Evolutionary conservation across 1,140 invertebrate species (phyloP), one percentile per base, ranked within the genome.

Genomic region (Euborellia annulipes): DNA sequence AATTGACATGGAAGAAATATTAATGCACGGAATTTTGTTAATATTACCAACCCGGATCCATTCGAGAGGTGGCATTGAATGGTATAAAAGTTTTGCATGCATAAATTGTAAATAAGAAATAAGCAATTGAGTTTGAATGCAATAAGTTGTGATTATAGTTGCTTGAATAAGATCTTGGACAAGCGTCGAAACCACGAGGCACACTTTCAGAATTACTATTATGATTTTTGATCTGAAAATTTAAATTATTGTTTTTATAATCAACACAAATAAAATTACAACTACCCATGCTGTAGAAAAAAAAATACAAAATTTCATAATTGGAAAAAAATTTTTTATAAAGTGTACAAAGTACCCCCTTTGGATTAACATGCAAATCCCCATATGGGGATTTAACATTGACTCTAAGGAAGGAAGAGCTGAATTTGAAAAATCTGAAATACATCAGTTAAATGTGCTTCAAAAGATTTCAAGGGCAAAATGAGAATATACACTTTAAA

Each of bases 151-250:
- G 45, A 85, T 75, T 43, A 85, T 72, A 9, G 79, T 81, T 3
- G 79, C 77, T 58, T 85, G 79, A 20, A 84, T 73, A 61, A 84
- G 69, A 58, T 85, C 80, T 51, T 85, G 82, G 59, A 76, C 76
- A 36, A 83, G 58, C 20, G 79, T 81, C 43, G 76, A 79, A 16
- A 76, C 52, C 27, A 80, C 68, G 19, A 85, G 57, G 19, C 78
- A 53, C 27, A 77, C 60, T 56, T 79, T 78, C 18, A 77, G 54
- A 2, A 55, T 48, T 41, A 69, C 54, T 51, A 67, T 64, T 45
- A 40, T 39, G 22, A 13, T 39, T 16, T 39, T 45, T 20, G 42
- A 45, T 27, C 19, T 40, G 13, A n/a, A 13, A 32, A 43, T 14
- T n/a, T 18, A 51, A 38, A 27, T 17, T 52, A 23, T 38, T 23